These are phyloP conservation scores for Lithophane semibrunnea DNA, from an alignment of 2,888 invertebrate genomes.

Conservation along the genomic window DNA sequence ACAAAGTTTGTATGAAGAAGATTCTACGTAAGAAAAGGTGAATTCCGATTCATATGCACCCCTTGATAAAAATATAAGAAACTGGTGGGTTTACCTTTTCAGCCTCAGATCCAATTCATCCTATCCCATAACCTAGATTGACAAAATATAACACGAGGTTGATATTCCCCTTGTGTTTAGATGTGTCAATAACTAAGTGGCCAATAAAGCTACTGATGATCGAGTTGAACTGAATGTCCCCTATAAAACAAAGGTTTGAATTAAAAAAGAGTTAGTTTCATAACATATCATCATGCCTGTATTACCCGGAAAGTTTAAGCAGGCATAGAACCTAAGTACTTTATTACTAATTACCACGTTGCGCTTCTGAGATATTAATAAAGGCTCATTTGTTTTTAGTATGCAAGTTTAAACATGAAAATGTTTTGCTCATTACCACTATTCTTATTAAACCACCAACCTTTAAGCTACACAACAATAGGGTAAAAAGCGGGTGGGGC, in stretches of 20 bases:
- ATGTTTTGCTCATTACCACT: neutral
- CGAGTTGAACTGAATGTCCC: neutral
- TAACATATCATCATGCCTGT: neutral
- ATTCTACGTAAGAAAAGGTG: neutral
- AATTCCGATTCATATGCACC: neutral
- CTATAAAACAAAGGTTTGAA: neutral
- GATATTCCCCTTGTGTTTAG: neutral
- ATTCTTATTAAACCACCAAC: conserved; percentile 1
- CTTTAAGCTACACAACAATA: conserved; percentile 20
- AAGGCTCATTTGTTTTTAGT: neutral
- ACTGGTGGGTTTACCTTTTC: neutral
- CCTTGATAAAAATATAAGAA: neutral
- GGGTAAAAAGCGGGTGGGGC: conserved; percentile 17
- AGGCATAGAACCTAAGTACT: neutral
- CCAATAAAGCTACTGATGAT: neutral
- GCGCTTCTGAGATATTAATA: neutral
- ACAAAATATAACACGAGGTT: neutral
- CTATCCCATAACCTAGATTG: neutral
- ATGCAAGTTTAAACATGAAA: conserved; percentile 36
- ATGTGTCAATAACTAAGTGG: neutral
- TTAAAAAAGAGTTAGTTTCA: neutral
- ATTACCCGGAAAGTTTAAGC: neutral
- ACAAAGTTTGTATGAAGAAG: conserved; percentile 6
- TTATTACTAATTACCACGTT: conserved; percentile 6
- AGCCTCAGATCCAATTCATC: neutral